phyloP scores from a whole-genome alignment of 2,113 vertebrate genomes.

The Quiscalus mexicanus region DNA sequence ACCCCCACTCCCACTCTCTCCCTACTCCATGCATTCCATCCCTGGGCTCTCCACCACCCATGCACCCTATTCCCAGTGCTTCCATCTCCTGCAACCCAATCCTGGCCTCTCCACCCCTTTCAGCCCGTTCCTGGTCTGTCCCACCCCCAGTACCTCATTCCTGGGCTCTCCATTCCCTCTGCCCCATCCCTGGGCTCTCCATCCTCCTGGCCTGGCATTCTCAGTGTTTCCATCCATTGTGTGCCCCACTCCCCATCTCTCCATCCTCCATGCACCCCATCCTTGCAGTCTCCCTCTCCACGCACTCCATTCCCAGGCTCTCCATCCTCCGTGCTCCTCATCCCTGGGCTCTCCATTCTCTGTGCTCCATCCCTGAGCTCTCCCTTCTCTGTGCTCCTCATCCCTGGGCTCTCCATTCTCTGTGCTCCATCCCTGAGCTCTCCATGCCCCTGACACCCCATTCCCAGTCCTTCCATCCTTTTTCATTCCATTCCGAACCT shows the following conservation, averaged over 20 bases:
- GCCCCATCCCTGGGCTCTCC: not conserved
- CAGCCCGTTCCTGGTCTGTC: not conserved
- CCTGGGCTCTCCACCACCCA: not conserved
- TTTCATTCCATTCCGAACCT: not conserved
- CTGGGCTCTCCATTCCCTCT: not conserved
- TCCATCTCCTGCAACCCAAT: not conserved
- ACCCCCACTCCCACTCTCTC: not conserved
- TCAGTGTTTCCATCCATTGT: not conserved
- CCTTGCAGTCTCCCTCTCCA: too few relatives aligned
- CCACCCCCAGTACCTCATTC: not conserved
- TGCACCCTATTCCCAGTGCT: not conserved
- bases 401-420: not conserved
- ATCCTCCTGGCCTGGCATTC: not conserved
- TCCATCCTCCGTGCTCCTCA: not conserved
- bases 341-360: not conserved
- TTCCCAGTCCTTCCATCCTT: not conserved
- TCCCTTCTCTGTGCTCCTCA: not conserved
- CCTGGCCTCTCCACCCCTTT: not conserved
- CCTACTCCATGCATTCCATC: too few relatives aligned
- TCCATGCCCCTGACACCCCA: accelerated
- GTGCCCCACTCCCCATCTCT: not conserved
- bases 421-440: not conserved
- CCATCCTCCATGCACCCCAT: too few relatives aligned
- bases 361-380: not conserved
- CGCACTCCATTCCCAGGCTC: not conserved